Evolutionary conservation across 2,888 invertebrate genomes (phyloP).

Genomic region (Lasioglossum marginatum): DNA sequence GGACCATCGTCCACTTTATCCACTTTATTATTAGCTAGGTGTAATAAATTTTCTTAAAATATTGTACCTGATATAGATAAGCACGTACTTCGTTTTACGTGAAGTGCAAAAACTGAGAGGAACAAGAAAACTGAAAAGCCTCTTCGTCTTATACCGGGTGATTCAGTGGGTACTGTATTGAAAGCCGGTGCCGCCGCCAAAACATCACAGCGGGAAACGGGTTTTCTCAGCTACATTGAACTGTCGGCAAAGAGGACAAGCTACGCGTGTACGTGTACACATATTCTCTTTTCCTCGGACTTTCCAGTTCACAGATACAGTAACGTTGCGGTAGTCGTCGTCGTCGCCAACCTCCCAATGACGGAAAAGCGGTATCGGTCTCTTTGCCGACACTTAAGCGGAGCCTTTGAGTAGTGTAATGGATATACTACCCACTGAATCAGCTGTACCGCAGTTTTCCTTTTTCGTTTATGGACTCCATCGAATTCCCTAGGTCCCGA

Average conservation of each 20-base stretch:
- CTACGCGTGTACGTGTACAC: neutral
- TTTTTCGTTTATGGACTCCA: neutral
- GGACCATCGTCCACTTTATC: neutral
- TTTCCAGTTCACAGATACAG: neutral
- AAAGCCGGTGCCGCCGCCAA: no score
- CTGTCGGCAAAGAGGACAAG: no score
- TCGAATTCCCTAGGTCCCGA: neutral
- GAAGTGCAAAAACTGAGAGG: no score
- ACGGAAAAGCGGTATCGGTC: neutral
- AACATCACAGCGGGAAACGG: no score
- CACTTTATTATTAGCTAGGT: no score
- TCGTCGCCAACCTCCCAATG: neutral
- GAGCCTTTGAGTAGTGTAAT: neutral
- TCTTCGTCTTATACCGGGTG: no score
- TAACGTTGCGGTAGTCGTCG: neutral
- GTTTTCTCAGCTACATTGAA: no score
- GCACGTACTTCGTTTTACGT: no score
- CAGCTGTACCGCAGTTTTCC: neutral
- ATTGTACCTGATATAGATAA: no score
- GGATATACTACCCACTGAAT: neutral
- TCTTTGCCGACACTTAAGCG: neutral
- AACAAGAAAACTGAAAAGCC: no score
- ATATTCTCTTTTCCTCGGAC: neutral
- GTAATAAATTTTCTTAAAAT: no score
- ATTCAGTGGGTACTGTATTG: no score